Evolutionary conservation across 2,888 invertebrate genomes (phyloP), one percentile per base, ranked within the genome.

Genomic region (Nipponacmea schrenckii): DNA sequence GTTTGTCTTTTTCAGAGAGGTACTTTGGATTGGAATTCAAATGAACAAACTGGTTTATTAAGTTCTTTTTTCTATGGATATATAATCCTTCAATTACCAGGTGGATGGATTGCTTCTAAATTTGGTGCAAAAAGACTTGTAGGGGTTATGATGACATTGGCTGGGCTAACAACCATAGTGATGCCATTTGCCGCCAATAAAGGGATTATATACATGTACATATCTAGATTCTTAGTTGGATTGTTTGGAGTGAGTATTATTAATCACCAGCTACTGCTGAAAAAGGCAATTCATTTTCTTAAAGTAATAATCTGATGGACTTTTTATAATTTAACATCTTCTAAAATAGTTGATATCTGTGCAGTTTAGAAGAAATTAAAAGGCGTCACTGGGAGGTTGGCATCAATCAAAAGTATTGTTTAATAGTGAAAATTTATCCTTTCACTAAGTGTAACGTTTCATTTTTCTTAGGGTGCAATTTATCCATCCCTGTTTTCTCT

Each of bases 401-500:
- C 31, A 31, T 31, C 31, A 31, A 5, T 31, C 5, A 31, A 31
- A 31, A 3, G 5, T 31, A 31, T 31, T 3, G 5, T 31, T 31
- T 31, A 5, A 31, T 31, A 31, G 31, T 3, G 31, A 31, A 31
- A 4, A 31, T 8, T 39, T 39, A 39, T 39, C 10, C 4, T 1
- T 39, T 39, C 1, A 39, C 39, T 39, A n/a, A n/a, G n/a, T n/a
- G n/a, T n/a, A n/a, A n/a, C n/a, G 39, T 39, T 39, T 8, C 39
- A 39, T 39, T 39, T 10, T 39, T 39, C 1, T 15, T 69, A 85
- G 85, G 84, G 83, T 20, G 96, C 96, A 3, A 95, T 95, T 5
- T 96, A 95, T 89, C 97, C 97, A 20, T 94, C 96, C 0, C 96
- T 97, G 95, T 95, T 96, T 88, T 94, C 94, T n/a, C 94, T 97